Percentiles rank a stretch among this genome's conserved stretches.
phyloP scores from a whole-genome alignment of 2,888 invertebrate genomes.

The Anorthoa munda region DNA sequence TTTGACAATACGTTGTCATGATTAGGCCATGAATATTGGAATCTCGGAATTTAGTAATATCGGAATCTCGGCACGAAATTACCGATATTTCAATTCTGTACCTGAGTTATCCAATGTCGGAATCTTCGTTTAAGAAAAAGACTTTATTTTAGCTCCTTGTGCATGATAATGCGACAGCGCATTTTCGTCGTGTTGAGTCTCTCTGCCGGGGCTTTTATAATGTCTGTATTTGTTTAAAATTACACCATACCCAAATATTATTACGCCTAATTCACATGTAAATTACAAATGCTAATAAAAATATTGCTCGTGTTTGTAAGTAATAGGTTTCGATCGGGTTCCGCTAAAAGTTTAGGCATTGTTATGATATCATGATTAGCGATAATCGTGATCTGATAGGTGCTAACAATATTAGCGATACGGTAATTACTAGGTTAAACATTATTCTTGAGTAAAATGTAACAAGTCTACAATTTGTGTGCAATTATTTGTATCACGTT shows the following conservation, averaged over 20 bases:
- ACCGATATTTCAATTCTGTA: too few species aligned
- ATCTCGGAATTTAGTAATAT: too few species aligned
- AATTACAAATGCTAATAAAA: conserved; percentile 6
- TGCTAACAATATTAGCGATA: conserved; percentile 32
- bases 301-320: conserved; percentile 25
- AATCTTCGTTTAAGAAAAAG: too few species aligned
- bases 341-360: conserved; percentile 32
- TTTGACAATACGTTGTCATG: neutral
- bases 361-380: conserved; percentile 16
- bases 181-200: too few species aligned
- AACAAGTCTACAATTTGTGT: conserved; percentile 7
- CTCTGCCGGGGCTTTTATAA: neutral
- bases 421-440: conserved; percentile 3
- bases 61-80: too few species aligned
- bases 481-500: conserved; percentile 46
- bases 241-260: neutral
- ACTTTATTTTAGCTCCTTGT: too few species aligned
- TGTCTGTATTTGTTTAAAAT: neutral
- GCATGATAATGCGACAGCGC: too few species aligned
- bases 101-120: too few species aligned
- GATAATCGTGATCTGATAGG: conserved; percentile 39
- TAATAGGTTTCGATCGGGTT: conserved; percentile 14
- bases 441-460: conserved; percentile 21
- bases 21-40: too few species aligned
- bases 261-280: neutral